These are phyloP conservation scores for Tethya wilhelma DNA, from an alignment of 37 sponge, comb jelly and placozoan species.

Conservation along the genomic window DNA sequence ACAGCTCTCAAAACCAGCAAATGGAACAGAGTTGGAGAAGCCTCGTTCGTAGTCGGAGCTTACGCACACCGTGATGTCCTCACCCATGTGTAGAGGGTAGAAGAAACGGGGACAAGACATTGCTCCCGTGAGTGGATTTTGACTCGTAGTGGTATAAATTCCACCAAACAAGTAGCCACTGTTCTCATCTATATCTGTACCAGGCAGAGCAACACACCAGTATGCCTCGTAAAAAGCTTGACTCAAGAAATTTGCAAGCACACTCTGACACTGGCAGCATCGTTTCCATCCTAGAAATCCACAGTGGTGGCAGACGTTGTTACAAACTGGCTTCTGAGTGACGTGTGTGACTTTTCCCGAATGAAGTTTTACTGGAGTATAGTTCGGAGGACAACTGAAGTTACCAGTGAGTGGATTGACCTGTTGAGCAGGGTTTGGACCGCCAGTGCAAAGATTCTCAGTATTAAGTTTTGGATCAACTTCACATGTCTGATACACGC, in stretches of 20 bases:
- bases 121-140: slow-evolving; percentile 68
- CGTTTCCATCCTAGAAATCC: slow-evolving; percentile 19
- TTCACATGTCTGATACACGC: slow-evolving; percentile 72
- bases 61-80: slow-evolving; percentile 61
- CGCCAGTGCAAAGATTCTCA: slow-evolving; percentile 44
- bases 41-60: slow-evolving; percentile 67
- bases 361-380: slow-evolving; percentile 56
- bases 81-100: slow-evolving; percentile 57
- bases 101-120: slow-evolving; percentile 68
- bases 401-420: slow-evolving; percentile 64
- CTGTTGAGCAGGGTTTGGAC: slow-evolving; percentile 37
- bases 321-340: slow-evolving; percentile 12
- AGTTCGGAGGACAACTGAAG: slow-evolving; percentile 51
- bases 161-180: slow-evolving; percentile 84
- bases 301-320: slow-evolving; percentile 38
- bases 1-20: slow-evolving; percentile 83
- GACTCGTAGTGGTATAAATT: slow-evolving; percentile 47
- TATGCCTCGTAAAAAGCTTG: slow-evolving; percentile 48
- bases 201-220: slow-evolving; percentile 66
- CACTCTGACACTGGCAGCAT: slow-evolving; percentile 37
- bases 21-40: slow-evolving; percentile 47
- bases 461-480: slow-evolving; percentile 17
- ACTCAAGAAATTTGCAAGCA: slow-evolving; percentile 18
- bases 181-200: slow-evolving; percentile 4
- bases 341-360: slow-evolving; percentile 45